A percentile compares a stretch with the other conserved stretches of the same genome.
Evolutionary conservation across 1,140 invertebrate species (phyloP).

Genomic region (Teleopsis dalmanni): DNA sequence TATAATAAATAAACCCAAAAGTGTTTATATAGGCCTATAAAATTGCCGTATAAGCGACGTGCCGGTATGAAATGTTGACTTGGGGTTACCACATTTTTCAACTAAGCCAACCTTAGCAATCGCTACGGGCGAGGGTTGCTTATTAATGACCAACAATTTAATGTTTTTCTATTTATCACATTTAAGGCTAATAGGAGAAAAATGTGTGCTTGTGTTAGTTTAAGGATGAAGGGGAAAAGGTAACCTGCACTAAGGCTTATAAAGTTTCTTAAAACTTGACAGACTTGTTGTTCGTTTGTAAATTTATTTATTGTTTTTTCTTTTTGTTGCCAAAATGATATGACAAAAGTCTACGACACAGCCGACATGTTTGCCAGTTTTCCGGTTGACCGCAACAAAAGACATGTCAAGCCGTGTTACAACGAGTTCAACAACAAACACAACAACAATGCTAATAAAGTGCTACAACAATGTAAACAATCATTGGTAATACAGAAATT

Average conservation of each 20-base stretch:
- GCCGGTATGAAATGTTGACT: no score
- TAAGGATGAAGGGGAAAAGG: neutral
- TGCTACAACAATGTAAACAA: no score
- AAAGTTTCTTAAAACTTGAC: conserved; percentile 5
- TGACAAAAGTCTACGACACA: conserved; percentile 14
- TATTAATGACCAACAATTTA: conserved; percentile 7
- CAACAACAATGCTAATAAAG: conserved; percentile 24
- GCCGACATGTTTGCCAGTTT: conserved; percentile 42
- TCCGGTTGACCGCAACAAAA: conserved; percentile 45
- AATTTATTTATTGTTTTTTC: conserved; percentile 11
- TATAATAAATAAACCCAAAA: no score
- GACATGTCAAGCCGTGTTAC: conserved; percentile 40
- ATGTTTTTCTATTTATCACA: neutral
- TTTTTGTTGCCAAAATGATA: conserved; percentile 26
- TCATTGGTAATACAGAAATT: no score
- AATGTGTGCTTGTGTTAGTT: neutral
- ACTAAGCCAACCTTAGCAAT: no score
- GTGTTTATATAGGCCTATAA: no score
- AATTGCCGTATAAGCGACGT: no score
- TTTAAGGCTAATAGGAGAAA: neutral
- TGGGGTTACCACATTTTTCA: no score
- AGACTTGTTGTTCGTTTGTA: conserved; percentile 14
- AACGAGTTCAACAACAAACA: conserved; percentile 15
- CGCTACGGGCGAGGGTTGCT: neutral
- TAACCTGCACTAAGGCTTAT: no score